Base-by-base conservation (phyloP, 2,888 invertebrate species). In the Leistus spinibarbis region DNA sequence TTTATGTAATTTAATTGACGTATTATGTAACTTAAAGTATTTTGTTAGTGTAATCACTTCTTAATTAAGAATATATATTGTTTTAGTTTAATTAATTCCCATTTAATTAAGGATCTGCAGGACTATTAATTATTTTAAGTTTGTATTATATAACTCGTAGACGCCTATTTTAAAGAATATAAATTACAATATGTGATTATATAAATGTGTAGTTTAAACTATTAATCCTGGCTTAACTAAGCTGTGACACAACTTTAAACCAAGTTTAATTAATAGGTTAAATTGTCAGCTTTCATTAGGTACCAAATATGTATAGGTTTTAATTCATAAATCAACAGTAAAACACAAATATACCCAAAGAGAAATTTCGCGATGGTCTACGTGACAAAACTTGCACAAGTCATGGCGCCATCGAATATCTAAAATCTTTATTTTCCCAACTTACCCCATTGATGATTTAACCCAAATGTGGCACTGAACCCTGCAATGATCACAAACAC, bases 371-470 rank as follows among this genome's bases (percentile, higher is more conserved):
- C 82, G 79, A 83, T 87, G 86, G 88, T 87, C 86, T 88, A 88
- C 88, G 88, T 88, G 88, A 88, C 88, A 86, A 79, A 80, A 82
- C 82, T 84, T 80, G 83, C 83, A 84, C 83, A 82, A 79, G 85
- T 85, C 86, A 87, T 88, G 88, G 88, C 86, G 73, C 60, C 40
- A 40, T 40, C 7, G 54, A 27, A 69, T 62, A 56, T 54, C 40
- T 40, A 40, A 74, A 72, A 57, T 57, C 40, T 20, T 10, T 40
- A 74, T 69, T 64, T 75, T 71, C 54, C 40, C 13, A 40, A 82
- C 84, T 83, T 78, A 84, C 84, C 84, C 84, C 84, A 84, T 72
- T 82, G 78, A 60, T 80, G 81, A 79, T 77, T 79, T 66, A 77
- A 79, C 13, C 71, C 76, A 66, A 78, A 78, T 76, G 77, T 80